Conservation (phyloP, 2,797 vertebrate genomes). For the Erpetoichthys calabaricus region DNA sequence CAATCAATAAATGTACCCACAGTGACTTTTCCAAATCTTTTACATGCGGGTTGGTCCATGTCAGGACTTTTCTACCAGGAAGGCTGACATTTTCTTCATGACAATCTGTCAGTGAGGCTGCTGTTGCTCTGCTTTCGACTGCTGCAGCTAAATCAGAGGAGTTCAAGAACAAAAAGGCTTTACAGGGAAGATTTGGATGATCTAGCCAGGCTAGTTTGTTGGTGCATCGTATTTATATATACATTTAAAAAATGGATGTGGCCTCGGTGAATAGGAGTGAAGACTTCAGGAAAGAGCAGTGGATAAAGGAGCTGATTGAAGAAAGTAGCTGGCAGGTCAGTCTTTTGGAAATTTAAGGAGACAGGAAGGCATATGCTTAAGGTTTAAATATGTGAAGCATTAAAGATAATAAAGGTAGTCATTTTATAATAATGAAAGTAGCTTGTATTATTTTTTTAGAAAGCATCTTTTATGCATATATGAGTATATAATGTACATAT, state of each 20-base stretch:
- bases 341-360: constrained; percentile 36
- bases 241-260: constrained; percentile 60
- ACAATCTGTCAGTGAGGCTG: constrained; percentile 57
- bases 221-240: constrained; percentile 37
- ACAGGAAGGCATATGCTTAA: constrained; percentile 18
- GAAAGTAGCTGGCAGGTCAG: constrained; percentile 64
- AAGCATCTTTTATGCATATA: too few species aligned
- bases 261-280: constrained; percentile 59
- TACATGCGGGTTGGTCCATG: constrained; percentile 39
- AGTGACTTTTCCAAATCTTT: constrained; percentile 28
- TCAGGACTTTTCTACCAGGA: constrained; percentile 42
- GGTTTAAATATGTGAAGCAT: constrained; percentile 18
- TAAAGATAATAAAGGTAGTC: constrained; percentile 29
- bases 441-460: constrained; percentile 22
- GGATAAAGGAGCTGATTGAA: constrained; percentile 58
- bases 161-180: constrained; percentile 28
- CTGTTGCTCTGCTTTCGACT: constrained; percentile 21
- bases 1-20: constrained; percentile 42
- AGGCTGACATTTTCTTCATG: constrained; percentile 64
- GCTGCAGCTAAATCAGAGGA: constrained; percentile 46
- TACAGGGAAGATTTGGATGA: constrained; percentile 16
- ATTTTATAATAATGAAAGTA: constrained; percentile 28
- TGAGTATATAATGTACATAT: too few species aligned
- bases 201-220: constrained; percentile 36
- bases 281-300: constrained; percentile 52